Percentiles rank a stretch among this genome's conserved stretches.
These are phyloP conservation scores for Agapornis roseicollis DNA, from an alignment of 2,113 vertebrate species.

Conservation along the genomic window DNA sequence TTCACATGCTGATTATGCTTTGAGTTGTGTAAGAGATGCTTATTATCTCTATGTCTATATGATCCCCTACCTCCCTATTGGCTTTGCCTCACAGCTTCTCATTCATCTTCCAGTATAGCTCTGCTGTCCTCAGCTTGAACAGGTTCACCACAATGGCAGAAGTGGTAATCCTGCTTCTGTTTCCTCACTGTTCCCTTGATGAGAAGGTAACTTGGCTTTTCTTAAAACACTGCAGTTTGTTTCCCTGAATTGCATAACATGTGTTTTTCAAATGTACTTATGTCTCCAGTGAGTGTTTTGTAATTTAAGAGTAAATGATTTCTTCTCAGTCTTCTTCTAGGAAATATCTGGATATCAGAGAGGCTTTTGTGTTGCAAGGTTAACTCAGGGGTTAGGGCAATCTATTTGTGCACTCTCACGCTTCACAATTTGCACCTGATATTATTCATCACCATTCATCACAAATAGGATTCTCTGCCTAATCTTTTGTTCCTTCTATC, in stretches of 20 bases:
- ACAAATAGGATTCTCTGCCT: neutral
- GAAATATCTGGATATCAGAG: slow-evolving; percentile 12
- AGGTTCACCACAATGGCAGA: neutral
- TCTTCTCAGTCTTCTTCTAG: neutral
- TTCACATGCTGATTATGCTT: neutral
- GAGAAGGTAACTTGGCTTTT: neutral
- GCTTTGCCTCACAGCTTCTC: neutral
- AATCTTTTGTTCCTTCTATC: neutral
- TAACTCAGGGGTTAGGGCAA: neutral
- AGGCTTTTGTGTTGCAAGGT: neutral
- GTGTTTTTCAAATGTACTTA: slow-evolving; percentile 11
- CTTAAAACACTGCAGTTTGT: neutral
- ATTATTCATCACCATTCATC: neutral
- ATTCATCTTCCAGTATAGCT: neutral
- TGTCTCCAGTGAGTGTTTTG: neutral
- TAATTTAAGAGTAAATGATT: neutral
- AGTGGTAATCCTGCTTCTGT: neutral
- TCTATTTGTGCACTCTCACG: neutral
- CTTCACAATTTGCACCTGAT: neutral
- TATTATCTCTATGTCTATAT: neutral
- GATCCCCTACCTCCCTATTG: neutral
- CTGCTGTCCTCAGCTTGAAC: neutral
- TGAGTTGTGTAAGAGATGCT: neutral
- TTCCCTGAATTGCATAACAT: neutral
- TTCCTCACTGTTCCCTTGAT: neutral